phyloP scores from a whole-genome alignment of 2,888 invertebrate genomes.

The Megamerina dolium region DNA sequence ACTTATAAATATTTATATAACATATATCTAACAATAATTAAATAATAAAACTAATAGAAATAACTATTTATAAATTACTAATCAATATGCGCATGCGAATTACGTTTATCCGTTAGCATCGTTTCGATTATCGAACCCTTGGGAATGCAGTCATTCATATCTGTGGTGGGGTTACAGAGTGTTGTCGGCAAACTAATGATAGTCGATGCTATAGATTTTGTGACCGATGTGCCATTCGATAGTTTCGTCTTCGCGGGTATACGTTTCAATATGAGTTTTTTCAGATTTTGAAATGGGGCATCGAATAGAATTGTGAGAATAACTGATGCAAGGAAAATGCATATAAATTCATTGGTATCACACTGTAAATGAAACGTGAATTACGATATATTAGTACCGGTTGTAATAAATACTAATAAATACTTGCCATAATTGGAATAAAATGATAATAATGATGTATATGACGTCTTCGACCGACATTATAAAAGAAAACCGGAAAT shows the following conservation, averaged over 20 bases:
- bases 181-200: no score
- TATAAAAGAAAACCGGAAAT: conserved; percentile 66
- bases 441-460: conserved; percentile 58
- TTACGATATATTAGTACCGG: conserved; percentile 2
- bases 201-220: no score
- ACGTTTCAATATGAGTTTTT: conserved; percentile 51
- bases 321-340: conserved; percentile 54
- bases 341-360: conserved; percentile 56
- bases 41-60: no score
- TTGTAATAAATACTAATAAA: not conserved
- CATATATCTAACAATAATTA: no score
- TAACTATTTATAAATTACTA: conserved; percentile 18
- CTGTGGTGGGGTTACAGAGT: no score
- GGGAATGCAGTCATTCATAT: no score
- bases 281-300: conserved; percentile 64
- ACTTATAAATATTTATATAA: no score
- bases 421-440: conserved; percentile 54
- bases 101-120: conserved; percentile 4
- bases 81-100: conserved; percentile 32
- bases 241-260: no score
- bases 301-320: conserved; percentile 60
- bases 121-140: no score
- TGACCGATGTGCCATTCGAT: no score
- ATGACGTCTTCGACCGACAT: conserved; percentile 58
- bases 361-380: conserved; percentile 49